Percentiles rank a stretch among this genome's conserved stretches.
phyloP scores from a whole-genome alignment of 1,140 invertebrate genomes.

The Theocolax elegans region DNA sequence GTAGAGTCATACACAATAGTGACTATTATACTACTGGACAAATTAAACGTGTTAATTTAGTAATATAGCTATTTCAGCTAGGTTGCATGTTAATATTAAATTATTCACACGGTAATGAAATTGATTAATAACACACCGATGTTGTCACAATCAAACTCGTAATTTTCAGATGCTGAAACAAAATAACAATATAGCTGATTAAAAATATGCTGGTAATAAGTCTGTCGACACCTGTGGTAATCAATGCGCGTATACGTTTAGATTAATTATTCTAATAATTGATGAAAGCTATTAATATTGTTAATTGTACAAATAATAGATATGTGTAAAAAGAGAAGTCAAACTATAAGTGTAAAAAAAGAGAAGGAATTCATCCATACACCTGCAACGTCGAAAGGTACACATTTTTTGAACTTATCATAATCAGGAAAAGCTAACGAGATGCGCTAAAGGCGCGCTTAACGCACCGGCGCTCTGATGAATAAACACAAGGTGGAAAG shows the following conservation, averaged over 20 bases:
- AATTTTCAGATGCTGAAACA: slow-evolving; percentile 38
- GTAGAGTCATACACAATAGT: not conserved
- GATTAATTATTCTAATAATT: too few relatives aligned
- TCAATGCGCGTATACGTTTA: too few relatives aligned
- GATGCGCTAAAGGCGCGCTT: not conserved
- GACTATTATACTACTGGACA: not conserved
- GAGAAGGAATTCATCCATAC: too few relatives aligned
- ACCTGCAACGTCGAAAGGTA: not conserved
- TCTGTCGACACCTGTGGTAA: too few relatives aligned
- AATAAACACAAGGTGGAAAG: slow-evolving; percentile 4
- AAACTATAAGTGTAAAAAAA: too few relatives aligned
- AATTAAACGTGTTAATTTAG: not conserved
- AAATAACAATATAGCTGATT: slow-evolving; percentile 25
- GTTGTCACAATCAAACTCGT: slow-evolving; percentile 40
- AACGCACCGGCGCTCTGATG: not conserved
- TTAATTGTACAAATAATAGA: too few relatives aligned
- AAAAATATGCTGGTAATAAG: not conserved
- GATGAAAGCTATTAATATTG: too few relatives aligned
- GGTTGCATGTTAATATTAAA: not conserved
- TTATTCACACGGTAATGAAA: slow-evolving; percentile 33
- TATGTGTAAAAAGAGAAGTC: too few relatives aligned
- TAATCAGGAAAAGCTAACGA: not conserved
- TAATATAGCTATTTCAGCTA: not conserved
- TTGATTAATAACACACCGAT: slow-evolving; percentile 33
- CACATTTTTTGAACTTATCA: not conserved